Base-by-base conservation (phyloP, 2,113 vertebrate genomes). In the Scytalopus superciliaris region DNA sequence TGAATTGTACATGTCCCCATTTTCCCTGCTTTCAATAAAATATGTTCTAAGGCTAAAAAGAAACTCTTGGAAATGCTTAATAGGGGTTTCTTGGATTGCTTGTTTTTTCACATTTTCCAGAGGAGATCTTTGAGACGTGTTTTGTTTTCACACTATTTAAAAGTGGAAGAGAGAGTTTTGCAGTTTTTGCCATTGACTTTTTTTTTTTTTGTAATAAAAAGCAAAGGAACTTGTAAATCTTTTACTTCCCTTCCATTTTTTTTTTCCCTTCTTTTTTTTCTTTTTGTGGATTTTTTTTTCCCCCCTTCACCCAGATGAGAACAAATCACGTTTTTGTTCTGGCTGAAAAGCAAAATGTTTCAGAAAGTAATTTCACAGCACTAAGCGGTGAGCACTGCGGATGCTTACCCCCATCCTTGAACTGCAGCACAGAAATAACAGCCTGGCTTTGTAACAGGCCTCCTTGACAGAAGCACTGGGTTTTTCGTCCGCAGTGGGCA, bases 401-500 rank as follows among this genome's bases (percentile, higher is more conserved):
- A 84, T 94, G 74, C 85, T 96, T 90, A 39, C 90, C 87, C 84
- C 42, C 74, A 56, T 87, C 85, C 89, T 94, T 74, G 85, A 93
- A 77, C 67, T 69, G 96, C 96, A 96, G 87, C n/a, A 14, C 94
- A 73, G 92, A 69, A 89, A 84, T 97, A 91, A 96, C 86, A 97
- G 96, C 88, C 96, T 97, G 96, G 87, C 97, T 96, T 92, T 98
- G 94, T 96, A 90, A 70, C 63, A 97, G 95, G 91, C 83, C 92
- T 91, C 79, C 79, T 81, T 97, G 97, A 95, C 80, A 96, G 95
- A 84, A 96, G 95, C 97, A 89, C 95, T 95, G 96, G 98, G 87
- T 85, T 97, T 96, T 96, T 92, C 95, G 53, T 96, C 87, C 74
- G 96, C 97, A 96, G 97, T 89, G 94, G 98, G 97, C 97, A 97